Conservation (phyloP, 2,113 vertebrate species). For the Podocnemis expansa region DNA sequence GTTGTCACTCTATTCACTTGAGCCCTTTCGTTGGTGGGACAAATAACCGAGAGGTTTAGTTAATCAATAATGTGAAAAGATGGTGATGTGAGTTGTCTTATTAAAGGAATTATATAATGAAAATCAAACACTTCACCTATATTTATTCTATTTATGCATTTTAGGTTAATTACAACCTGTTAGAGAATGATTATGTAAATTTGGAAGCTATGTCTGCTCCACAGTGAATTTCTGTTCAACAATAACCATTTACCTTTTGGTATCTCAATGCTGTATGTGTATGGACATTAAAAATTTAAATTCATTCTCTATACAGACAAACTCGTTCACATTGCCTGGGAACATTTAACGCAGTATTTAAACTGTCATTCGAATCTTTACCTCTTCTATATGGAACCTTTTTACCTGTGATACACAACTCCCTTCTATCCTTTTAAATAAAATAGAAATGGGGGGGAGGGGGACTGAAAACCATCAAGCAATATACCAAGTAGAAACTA, state of each 20-base stretch:
- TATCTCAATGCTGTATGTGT: background rate
- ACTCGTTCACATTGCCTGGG: background rate
- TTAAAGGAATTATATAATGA: rapidly evolving
- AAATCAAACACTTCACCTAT: rapidly evolving
- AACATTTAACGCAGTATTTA: constrained; percentile 12
- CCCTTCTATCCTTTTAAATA: constrained; percentile 31
- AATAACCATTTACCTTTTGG: background rate
- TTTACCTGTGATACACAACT: background rate
- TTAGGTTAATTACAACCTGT: background rate
- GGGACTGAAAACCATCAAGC: background rate
- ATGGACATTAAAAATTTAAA: background rate
- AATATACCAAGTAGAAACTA: constrained; percentile 51
- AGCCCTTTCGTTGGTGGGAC: background rate
- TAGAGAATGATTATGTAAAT: background rate
- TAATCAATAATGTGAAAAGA: rapidly evolving
- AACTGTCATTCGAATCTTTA: background rate
- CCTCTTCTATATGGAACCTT: background rate
- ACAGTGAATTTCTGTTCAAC: background rate
- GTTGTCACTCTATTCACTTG: background rate
- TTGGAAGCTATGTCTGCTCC: background rate
- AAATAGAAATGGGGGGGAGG: constrained; percentile 56
- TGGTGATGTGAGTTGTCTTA: background rate
- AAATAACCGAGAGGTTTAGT: background rate
- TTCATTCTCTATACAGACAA: background rate
- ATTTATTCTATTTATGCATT: rapidly evolving